Percentiles rank a stretch among this genome's conserved stretches.
Conservation (phyloP, 2,888 invertebrate species). For the Lutraria lutraria region DNA sequence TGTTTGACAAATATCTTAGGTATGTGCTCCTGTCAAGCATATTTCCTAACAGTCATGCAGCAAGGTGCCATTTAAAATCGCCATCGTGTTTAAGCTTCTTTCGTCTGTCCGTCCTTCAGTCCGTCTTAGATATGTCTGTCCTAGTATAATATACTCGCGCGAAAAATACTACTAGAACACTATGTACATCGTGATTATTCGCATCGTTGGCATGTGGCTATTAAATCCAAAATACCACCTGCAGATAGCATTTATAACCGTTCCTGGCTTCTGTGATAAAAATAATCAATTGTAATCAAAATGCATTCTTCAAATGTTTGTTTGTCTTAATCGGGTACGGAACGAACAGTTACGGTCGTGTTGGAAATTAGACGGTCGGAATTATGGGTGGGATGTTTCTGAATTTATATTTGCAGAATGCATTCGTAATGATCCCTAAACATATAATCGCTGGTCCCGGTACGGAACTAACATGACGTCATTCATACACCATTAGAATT, state of each 20-base stretch:
- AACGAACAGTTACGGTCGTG: neutral
- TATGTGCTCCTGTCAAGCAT: neutral
- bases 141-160: neutral
- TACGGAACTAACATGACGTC: neutral
- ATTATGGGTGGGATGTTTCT: neutral
- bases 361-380: neutral
- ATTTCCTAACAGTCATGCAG: no score
- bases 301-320: slow-evolving; percentile 16
- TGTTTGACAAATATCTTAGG: neutral
- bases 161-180: neutral
- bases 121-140: neutral
- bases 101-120: neutral
- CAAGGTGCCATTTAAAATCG: neutral
- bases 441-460: neutral
- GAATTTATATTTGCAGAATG: neutral
- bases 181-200: neutral
- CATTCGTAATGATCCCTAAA: neutral
- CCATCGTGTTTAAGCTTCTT: neutral
- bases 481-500: neutral
- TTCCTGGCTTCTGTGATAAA: neutral
- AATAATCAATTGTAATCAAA: slow-evolving; percentile 21
- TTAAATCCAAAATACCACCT: slow-evolving; percentile 23
- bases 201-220: neutral
- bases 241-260: neutral
- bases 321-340: neutral